Evolutionary conservation across 2,797 vertebrate genomes (phyloP).

Genomic region (Rhabdophis nuchalis): DNA sequence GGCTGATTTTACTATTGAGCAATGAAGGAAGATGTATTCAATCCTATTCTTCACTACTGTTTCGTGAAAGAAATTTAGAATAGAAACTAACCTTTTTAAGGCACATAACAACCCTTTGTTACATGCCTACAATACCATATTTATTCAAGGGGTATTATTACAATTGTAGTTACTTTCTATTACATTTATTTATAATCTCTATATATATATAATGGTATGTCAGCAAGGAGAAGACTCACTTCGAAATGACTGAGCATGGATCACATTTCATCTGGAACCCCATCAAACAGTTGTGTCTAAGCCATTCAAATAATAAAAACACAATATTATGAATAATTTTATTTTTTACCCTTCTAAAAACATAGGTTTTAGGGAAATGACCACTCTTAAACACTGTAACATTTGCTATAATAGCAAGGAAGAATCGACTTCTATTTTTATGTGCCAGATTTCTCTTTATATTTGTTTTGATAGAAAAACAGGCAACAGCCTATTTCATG

Average conservation of each 20-base stretch:
- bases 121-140: neutral
- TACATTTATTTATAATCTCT: too few relatives aligned
- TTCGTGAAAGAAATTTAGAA: neutral
- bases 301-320: constrained; percentile 50
- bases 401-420: constrained; percentile 41
- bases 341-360: constrained; percentile 17
- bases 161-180: constrained; percentile 23
- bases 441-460: constrained; percentile 70
- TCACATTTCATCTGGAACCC: constrained; percentile 37
- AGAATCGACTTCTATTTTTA: constrained; percentile 66
- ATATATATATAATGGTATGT: neutral
- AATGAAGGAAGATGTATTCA: neutral
- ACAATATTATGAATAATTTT: neutral
- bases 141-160: neutral
- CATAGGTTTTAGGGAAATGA: constrained; percentile 44
- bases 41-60: neutral
- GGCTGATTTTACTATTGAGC: neutral
- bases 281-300: constrained; percentile 17
- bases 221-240: neutral
- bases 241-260: constrained; percentile 44
- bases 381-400: constrained; percentile 23
- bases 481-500: constrained; percentile 76
- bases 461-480: constrained; percentile 76
- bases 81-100: neutral
- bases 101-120: neutral